Evolutionary conservation across 2,797 vertebrate genomes (phyloP).

Genomic region (Euthynnus affinis): DNA sequence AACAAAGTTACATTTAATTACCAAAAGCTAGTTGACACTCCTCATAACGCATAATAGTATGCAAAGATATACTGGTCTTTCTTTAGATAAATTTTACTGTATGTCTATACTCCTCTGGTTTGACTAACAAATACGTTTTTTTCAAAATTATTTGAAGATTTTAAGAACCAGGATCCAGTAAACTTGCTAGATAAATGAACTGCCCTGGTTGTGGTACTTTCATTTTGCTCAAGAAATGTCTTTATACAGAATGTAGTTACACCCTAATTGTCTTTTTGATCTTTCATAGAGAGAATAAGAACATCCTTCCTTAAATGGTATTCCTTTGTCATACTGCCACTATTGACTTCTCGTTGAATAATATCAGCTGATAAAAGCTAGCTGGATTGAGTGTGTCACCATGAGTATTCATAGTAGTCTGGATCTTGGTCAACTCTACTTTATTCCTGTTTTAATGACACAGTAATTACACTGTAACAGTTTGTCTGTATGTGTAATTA

Average conservation of each 20-base stretch:
- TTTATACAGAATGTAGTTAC: not conserved
- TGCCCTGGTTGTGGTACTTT: not conserved
- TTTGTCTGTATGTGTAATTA: constrained; percentile 88
- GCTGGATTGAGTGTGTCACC: constrained; percentile 23
- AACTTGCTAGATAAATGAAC: not conserved
- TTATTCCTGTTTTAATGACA: constrained; percentile 87
- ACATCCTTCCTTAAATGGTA: not conserved
- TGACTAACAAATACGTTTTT: not conserved
- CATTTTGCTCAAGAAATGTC: not conserved
- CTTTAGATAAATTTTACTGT: not conserved
- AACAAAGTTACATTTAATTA: too few relatives aligned
- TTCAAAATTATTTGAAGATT: not conserved
- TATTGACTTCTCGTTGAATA: not conserved
- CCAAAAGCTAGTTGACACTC: too few relatives aligned
- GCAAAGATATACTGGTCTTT: not conserved
- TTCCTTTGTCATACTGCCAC: not conserved
- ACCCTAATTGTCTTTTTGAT: not conserved
- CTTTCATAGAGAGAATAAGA: not conserved
- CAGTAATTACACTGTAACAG: constrained; percentile 89
- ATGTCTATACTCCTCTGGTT: not conserved
- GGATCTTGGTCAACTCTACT: constrained; percentile 75
- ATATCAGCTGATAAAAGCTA: constrained; percentile 22
- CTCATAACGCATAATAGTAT: not conserved
- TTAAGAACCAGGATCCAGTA: not conserved
- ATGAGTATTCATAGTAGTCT: constrained; percentile 63